Conservation (phyloP, 2,888 invertebrate genomes). For the Drosophila koepferae region DNA sequence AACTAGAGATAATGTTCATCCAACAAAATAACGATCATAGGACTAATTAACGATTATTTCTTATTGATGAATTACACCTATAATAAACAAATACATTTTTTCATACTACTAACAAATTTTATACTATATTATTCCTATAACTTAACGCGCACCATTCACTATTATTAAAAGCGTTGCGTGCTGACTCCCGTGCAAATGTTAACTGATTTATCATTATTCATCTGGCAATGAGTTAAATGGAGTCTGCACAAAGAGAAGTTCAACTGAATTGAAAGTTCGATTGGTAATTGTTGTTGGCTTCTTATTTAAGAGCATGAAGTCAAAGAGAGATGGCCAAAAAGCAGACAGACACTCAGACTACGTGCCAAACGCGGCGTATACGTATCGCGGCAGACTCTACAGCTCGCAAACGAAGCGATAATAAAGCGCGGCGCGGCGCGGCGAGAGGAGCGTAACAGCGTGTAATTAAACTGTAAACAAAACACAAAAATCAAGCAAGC, state of each 20-base stretch:
- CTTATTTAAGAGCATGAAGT: constrained; percentile 47
- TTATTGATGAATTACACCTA: neutral
- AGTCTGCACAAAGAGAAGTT: constrained; percentile 40
- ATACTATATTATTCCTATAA: neutral
- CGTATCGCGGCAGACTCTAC: constrained; percentile 29
- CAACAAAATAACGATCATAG: neutral
- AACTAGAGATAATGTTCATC: neutral
- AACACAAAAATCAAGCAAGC: constrained; percentile 33
- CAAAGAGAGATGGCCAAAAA: constrained; percentile 60
- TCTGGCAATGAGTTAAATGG: constrained; percentile 17
- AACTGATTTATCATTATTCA: constrained; percentile 46
- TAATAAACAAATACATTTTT: no score
- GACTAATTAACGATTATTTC: neutral
- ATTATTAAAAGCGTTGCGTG: constrained; percentile 18
- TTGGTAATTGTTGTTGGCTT: constrained; percentile 11
- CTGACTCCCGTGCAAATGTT: constrained; percentile 38
- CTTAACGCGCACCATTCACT: neutral
- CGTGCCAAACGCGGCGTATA: constrained; percentile 70
- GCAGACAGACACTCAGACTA: constrained; percentile 56
- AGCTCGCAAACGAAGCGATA: constrained; percentile 45
- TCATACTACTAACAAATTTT: neutral
- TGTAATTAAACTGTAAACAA: constrained; percentile 71
- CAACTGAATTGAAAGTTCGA: constrained; percentile 17
- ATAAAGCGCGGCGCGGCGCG: constrained; percentile 17
- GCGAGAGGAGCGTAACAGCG: constrained; percentile 8